A percentile compares a stretch with the other conserved stretches of the same genome.
These are phyloP conservation scores for Chromoteleia sp. DNA, from an alignment of 2,888 invertebrate species.

Conservation along the genomic window DNA sequence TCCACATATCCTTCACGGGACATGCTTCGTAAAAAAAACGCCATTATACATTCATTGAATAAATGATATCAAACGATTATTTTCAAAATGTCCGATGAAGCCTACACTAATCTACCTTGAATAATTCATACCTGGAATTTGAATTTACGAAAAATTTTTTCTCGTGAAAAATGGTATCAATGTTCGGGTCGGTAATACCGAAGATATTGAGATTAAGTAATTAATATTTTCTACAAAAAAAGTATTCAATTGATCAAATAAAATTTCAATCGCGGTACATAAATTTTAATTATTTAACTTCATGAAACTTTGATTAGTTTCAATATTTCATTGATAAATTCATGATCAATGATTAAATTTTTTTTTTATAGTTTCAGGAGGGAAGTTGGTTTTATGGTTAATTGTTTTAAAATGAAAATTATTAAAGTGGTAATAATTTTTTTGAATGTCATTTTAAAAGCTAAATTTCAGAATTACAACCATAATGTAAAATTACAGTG, in stretches of 20 bases:
- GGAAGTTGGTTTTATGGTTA: too few relatives aligned
- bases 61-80: slow-evolving; percentile 40
- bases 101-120: slow-evolving; percentile 25
- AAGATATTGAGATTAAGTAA: background rate
- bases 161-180: slow-evolving; percentile 19
- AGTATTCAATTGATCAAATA: background rate
- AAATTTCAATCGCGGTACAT: background rate
- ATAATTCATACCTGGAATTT: slow-evolving; percentile 35
- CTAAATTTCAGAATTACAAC: too few relatives aligned
- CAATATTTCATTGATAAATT: background rate
- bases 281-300: background rate
- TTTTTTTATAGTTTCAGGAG: too few relatives aligned
- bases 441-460: too few relatives aligned
- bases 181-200: background rate
- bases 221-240: slow-evolving; percentile 5
- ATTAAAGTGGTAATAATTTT: too few relatives aligned
- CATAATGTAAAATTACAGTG: too few relatives aligned
- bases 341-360: too few relatives aligned
- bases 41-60: slow-evolving; percentile 39
- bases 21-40: slow-evolving; percentile 10
- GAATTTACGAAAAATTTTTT: slow-evolving; percentile 34
- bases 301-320: background rate
- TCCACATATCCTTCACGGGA: background rate
- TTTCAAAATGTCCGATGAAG: slow-evolving; percentile 16
- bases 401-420: too few relatives aligned